Percentiles rank a stretch among this genome's conserved stretches.
These are phyloP conservation scores for Anadara kagoshimensis DNA, from an alignment of 1,140 invertebrate genomes.

Conservation along the genomic window DNA sequence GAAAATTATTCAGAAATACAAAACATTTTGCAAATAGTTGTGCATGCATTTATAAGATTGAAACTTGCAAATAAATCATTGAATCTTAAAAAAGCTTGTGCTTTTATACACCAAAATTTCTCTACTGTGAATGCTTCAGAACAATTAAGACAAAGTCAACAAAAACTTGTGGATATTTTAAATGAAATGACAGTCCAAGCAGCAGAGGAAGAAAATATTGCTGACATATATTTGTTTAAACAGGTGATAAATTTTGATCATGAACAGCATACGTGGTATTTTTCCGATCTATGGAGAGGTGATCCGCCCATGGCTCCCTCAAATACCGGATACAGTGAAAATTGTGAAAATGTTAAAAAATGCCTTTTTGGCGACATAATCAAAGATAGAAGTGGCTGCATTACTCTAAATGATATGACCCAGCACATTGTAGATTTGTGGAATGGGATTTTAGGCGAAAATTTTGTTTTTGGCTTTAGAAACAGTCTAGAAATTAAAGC, in stretches of 20 bases:
- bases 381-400: no score
- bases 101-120: slow-evolving; percentile 35
- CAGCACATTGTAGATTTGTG: no score
- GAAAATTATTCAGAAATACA: slow-evolving; percentile 28
- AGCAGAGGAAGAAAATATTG: slow-evolving; percentile 2
- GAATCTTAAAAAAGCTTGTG: no score
- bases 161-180: slow-evolving; percentile 2
- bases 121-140: not conserved
- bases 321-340: slow-evolving; percentile 5
- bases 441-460: no score
- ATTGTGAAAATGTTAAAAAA: not conserved
- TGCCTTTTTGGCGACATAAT: no score
- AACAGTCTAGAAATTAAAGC: no score
- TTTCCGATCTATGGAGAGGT: slow-evolving; percentile 11
- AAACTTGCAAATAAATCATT: slow-evolving; percentile 12
- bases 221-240: not conserved
- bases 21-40: slow-evolving; percentile 36
- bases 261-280: slow-evolving; percentile 11
- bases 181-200: no score
- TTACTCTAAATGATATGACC: not conserved
- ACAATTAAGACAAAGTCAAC: not conserved
- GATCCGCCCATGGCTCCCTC: slow-evolving; percentile 11
- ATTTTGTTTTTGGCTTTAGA: no score
- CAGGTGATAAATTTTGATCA: slow-evolving; percentile 22
- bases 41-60: slow-evolving; percentile 27